A percentile compares a stretch with the other conserved stretches of the same genome.
phyloP scores from a whole-genome alignment of 2,113 vertebrate species.

The Cisticola juncidis region DNA sequence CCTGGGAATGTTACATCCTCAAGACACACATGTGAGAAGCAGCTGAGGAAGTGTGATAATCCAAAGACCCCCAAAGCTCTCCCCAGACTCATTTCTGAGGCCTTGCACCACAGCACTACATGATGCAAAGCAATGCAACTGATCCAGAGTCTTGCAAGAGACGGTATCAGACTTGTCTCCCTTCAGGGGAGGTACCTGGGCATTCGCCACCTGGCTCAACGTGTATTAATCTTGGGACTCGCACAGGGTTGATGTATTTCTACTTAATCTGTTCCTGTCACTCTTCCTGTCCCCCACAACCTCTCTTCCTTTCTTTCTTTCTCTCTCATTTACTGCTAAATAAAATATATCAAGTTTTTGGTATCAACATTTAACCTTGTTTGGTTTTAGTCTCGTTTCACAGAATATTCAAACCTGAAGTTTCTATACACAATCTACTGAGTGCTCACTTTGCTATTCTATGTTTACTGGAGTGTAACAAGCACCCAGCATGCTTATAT shows the following conservation, averaged over 20 bases:
- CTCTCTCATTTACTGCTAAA: not conserved
- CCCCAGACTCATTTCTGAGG: not conserved
- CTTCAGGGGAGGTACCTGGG: not conserved
- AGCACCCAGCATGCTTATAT: not conserved
- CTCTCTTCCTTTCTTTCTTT: not conserved
- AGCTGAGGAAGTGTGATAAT: not conserved
- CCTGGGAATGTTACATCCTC: not conserved
- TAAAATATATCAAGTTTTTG: not conserved
- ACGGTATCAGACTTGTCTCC: not conserved
- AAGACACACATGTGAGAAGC: rapidly evolving
- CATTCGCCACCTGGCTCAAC: not conserved
- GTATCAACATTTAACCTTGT: not conserved
- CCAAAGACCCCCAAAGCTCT: not conserved
- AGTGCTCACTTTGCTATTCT: not conserved
- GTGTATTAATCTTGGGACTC: too few relatives aligned
- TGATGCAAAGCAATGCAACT: not conserved
- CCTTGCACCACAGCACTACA: not conserved
- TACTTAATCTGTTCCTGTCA: not conserved
- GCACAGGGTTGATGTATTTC: not conserved
- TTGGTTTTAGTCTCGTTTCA: not conserved
- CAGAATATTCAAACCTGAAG: not conserved
- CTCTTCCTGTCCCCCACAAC: not conserved
- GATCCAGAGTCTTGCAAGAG: not conserved
- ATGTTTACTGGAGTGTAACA: not conserved
- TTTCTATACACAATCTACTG: not conserved